Conservation (phyloP, 2,113 vertebrate genomes). For the Puntigrus tetrazona region DNA sequence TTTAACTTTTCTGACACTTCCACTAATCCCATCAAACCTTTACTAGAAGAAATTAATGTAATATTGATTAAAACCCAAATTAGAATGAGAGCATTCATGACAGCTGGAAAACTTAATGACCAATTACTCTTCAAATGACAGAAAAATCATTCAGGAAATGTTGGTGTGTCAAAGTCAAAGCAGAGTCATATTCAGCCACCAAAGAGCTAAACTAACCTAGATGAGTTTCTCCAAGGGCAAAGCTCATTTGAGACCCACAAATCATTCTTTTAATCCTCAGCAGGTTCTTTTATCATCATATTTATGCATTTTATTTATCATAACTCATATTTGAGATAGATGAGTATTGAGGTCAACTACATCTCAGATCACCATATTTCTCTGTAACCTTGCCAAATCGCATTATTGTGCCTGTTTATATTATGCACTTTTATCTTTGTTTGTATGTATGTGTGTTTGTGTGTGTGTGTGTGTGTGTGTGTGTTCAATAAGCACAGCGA, state of each 20-base stretch:
- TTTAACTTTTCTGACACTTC: slow-evolving; percentile 12
- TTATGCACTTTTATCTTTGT: slow-evolving; percentile 15
- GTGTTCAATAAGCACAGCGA: not conserved
- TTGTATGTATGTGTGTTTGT: not conserved
- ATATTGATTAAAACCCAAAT: slow-evolving; percentile 33
- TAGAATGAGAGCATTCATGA: not conserved
- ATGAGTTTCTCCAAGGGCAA: not conserved
- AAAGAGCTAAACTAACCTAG: slow-evolving; percentile 23
- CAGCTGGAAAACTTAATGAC: slow-evolving; percentile 21
- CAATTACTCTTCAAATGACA: slow-evolving; percentile 33
- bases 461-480: slow-evolving; percentile 1
- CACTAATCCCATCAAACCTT: slow-evolving; percentile 4
- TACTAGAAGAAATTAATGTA: slow-evolving; percentile 24
- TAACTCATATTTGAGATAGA: slow-evolving; percentile 22
- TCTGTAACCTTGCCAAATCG: slow-evolving; percentile 38
- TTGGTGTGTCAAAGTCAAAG: slow-evolving; percentile 26
- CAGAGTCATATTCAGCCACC: slow-evolving; percentile 9
- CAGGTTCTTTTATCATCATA: not conserved
- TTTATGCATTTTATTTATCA: slow-evolving; percentile 4
- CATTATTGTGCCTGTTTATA: not conserved
- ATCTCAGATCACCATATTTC: not conserved
- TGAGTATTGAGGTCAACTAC: not conserved
- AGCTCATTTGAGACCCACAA: not conserved
- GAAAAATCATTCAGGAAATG: slow-evolving; percentile 19
- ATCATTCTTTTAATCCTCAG: not conserved